Evolutionary conservation across 2,888 invertebrate species (phyloP), one percentile per base, ranked within the genome.

Genomic region (Sarcophaga variegata): DNA sequence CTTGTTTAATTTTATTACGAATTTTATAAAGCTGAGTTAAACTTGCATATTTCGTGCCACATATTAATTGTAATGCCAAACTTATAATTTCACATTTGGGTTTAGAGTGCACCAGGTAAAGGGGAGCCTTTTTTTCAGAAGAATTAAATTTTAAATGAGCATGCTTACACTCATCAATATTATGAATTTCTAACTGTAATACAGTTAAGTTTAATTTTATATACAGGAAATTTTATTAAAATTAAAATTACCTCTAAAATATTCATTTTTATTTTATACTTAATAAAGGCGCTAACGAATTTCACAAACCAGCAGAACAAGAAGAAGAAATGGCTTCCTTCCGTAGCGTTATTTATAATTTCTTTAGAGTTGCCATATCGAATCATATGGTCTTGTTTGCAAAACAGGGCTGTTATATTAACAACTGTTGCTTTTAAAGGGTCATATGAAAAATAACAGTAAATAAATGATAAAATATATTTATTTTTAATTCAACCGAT

Each of bases 21-120:
- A 87, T 82, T 67, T 75, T 59, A 60, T 75, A 37, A 37, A 37
- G 10, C 3, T 37, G 37, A 2, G 10, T 37, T 37, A 37, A 62
- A 11, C 25, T 17, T n/a, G 17, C 27, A 59, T 87, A 87, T 14
- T 84, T 87, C 5, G 63, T 20, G 27, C 81, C 79, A 49, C 79
- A 87, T n/a, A 87, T 78, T 72, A 87, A 47, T 60, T 87, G 84
- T 20, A 87, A 63, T 11, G 84, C 81, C 25, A 87, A 49, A 1
- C 67, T 25, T 47, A 87, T 67, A 22, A 82, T 47, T 47, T 87
- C 84, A 78, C 81, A 84, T 10, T 79, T 63, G 12, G 5, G 6
- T 0, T 37, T 45, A n/a, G 75, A 75, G n/a, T 70, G 71, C 17
- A 86, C 70, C 12, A 86, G 45, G 14, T 64, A 81, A 3, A 86